These are phyloP conservation scores for Microctonus brassicae DNA, from an alignment of 2,888 invertebrate species.

Conservation along the genomic window DNA sequence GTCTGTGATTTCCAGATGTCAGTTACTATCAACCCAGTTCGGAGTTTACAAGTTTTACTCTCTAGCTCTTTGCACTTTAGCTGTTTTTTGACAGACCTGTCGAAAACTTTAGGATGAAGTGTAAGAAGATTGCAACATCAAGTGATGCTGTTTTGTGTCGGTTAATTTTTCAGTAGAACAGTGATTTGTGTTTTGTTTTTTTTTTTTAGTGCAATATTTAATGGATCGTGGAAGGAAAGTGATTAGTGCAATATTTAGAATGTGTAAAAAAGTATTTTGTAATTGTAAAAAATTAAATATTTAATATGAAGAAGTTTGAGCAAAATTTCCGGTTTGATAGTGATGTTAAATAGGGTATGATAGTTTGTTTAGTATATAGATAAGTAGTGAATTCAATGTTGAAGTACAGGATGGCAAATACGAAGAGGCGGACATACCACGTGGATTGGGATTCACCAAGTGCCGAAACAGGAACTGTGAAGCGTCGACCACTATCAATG, in stretches of 20 bases:
- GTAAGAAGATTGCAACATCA: background rate
- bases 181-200: constrained; percentile 8
- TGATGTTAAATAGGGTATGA: constrained; percentile 48
- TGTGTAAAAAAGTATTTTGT: background rate
- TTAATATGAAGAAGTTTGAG: constrained; percentile 36
- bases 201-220: constrained; percentile 9
- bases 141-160: constrained; percentile 3
- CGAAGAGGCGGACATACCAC: constrained; percentile 59
- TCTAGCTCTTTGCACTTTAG: background rate
- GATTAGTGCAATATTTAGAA: background rate
- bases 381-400: background rate
- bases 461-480: constrained; percentile 80
- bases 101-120: background rate
- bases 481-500: constrained; percentile 76
- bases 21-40: constrained; percentile 15
- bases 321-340: constrained; percentile 51
- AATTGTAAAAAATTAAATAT: background rate
- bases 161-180: background rate
- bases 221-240: constrained; percentile 5
- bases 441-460: constrained; percentile 83
- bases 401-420: constrained; percentile 43
- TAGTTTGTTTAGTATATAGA: background rate
- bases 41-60: constrained; percentile 19
- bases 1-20: constrained; percentile 25
- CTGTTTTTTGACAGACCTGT: background rate